Conservation (phyloP, 2,797 vertebrate species). For the Lagodon rhomboides region DNA sequence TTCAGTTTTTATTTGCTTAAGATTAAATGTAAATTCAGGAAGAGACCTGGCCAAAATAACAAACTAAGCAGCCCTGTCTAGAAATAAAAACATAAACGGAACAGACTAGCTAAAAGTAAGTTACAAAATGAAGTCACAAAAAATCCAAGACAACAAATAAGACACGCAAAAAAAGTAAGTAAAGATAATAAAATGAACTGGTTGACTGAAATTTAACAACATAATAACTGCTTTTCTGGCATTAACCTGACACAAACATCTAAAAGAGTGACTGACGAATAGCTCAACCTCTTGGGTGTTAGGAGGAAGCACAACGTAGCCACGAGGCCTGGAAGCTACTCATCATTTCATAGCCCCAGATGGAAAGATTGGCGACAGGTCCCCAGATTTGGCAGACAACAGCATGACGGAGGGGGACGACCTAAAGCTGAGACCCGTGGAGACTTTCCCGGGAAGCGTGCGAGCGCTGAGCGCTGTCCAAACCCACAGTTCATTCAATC, state of each 20-base stretch:
- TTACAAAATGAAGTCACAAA: no score
- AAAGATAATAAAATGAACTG: no score
- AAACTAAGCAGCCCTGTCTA: background rate
- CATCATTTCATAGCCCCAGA: background rate
- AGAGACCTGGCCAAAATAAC: background rate
- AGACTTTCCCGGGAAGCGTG: background rate
- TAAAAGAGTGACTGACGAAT: background rate
- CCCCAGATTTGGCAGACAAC: background rate
- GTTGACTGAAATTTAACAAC: no score
- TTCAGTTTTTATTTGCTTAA: background rate
- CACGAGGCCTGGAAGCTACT: background rate
- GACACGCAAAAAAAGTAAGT: no score
- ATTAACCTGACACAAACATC: background rate
- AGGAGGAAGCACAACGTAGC: background rate
- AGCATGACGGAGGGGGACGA: background rate
- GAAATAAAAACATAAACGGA: background rate
- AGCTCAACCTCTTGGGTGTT: background rate
- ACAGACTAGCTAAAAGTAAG: background rate
- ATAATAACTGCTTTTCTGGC: background rate
- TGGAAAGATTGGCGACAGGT: background rate
- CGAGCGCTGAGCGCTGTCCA: background rate
- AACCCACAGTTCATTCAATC: background rate
- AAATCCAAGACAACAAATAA: background rate
- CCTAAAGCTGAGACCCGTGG: no score
- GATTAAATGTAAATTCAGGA: no score